Percentiles rank a stretch among this genome's conserved stretches.
Conservation (phyloP, 2,797 vertebrate species). For the Rhincodon typus region DNA sequence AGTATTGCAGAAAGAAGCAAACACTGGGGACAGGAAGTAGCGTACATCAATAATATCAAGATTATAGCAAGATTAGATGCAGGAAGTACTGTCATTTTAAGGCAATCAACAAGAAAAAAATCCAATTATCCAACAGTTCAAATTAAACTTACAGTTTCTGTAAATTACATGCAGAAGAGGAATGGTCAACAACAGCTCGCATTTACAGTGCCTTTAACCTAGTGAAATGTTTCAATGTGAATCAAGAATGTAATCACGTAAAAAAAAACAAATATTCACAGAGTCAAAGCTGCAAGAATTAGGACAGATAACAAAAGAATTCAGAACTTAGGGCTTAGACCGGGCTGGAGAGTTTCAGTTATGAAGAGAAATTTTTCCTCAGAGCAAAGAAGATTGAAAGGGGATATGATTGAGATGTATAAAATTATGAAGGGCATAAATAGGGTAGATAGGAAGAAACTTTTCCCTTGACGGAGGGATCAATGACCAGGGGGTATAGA, state of each 20-base stretch:
- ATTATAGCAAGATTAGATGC: not conserved
- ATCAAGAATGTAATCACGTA: not conserved
- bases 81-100: not conserved
- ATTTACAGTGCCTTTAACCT: not conserved
- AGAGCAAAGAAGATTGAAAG: too few species aligned
- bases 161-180: not conserved
- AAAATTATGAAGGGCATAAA: too few species aligned
- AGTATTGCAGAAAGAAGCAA: not conserved
- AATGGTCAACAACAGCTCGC: not conserved
- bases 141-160: not conserved
- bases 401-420: too few species aligned
- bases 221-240: not conserved
- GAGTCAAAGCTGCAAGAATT: not conserved
- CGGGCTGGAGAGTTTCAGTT: too few species aligned
- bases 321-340: not conserved
- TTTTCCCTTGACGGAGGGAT: too few species aligned
- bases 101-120: conserved; percentile 8
- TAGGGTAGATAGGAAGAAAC: too few species aligned
- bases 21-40: not conserved
- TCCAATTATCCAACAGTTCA: not conserved
- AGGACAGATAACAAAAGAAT: not conserved
- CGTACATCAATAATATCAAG: not conserved
- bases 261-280: not conserved
- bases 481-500: too few species aligned
- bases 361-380: too few species aligned